Conservation (phyloP, 2,888 invertebrate genomes). For the Pseudococcus jackbeardsleyi region DNA sequence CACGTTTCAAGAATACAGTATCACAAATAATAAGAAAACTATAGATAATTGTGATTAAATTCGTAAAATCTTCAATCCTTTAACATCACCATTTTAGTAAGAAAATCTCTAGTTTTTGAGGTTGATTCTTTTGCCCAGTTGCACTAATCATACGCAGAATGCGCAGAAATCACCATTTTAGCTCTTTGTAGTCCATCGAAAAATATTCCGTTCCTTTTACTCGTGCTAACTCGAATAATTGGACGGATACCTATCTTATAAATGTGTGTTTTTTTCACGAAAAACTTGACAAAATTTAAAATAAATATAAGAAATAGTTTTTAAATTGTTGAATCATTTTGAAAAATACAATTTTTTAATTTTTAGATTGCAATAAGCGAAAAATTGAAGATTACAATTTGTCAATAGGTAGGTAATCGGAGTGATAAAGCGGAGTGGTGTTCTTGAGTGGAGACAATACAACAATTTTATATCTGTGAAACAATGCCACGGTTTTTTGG, state of each 20-base stretch:
- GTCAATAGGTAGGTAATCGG: neutral
- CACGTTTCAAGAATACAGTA: slow-evolving; percentile 11
- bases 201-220: slow-evolving; percentile 25
- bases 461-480: neutral
- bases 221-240: slow-evolving; percentile 32
- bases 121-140: slow-evolving; percentile 56
- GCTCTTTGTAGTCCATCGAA: slow-evolving; percentile 32
- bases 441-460: too few species aligned
- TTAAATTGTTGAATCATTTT: neutral
- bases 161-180: slow-evolving; percentile 59
- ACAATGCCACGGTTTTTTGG: neutral
- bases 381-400: neutral
- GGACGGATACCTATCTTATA: neutral
- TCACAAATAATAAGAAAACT: slow-evolving; percentile 18
- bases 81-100: slow-evolving; percentile 64
- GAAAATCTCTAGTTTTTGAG: slow-evolving; percentile 59
- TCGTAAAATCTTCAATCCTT: slow-evolving; percentile 51
- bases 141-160: slow-evolving; percentile 63
- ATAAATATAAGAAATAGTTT: neutral
- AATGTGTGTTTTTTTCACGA: neutral
- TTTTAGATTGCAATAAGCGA: neutral
- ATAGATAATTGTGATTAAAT: neutral
- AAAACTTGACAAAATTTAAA: neutral
- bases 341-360: neutral
- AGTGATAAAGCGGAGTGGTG: neutral